Conservation (phyloP, 2,888 invertebrate genomes). For the Sminthurides aquaticus region DNA sequence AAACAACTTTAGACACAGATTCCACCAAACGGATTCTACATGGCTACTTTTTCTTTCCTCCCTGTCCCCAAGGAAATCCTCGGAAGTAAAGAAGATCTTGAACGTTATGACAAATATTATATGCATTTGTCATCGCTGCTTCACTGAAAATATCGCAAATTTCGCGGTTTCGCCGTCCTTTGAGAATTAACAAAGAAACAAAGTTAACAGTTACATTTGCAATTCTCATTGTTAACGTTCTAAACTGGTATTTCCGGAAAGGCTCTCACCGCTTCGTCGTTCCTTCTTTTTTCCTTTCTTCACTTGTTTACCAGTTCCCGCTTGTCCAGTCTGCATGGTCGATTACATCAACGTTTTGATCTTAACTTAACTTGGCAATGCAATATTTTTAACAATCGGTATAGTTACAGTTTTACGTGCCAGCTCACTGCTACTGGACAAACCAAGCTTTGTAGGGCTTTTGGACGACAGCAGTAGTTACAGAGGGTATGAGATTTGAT, state of each 20-base stretch:
- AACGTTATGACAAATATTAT: constrained; percentile 86
- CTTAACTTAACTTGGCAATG: not conserved
- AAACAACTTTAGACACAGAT: no score
- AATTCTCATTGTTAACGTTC: not conserved
- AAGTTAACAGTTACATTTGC: not conserved
- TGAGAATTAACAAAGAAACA: no score
- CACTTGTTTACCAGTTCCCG: constrained; percentile 3
- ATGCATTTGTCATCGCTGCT: constrained; percentile 82
- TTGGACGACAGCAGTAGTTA: no score
- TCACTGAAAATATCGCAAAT: constrained; percentile 43
- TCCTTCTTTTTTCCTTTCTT: constrained; percentile 24
- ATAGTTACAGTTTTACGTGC: no score
- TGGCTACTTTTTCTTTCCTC: constrained; percentile 59
- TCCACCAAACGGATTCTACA: no score
- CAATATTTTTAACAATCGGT: no score
- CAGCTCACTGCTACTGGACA: no score
- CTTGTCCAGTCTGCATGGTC: not conserved
- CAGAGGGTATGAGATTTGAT: no score
- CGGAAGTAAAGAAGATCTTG: constrained; percentile 77
- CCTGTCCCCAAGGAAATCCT: constrained; percentile 84
- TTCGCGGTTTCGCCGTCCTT: constrained; percentile 39
- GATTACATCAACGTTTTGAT: not conserved
- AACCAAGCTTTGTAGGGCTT: no score
- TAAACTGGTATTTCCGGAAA: no score
- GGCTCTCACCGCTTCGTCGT: constrained; percentile 14